phyloP scores from a whole-genome alignment of 1,140 invertebrate species.

The Conopomorpha cramerella region DNA sequence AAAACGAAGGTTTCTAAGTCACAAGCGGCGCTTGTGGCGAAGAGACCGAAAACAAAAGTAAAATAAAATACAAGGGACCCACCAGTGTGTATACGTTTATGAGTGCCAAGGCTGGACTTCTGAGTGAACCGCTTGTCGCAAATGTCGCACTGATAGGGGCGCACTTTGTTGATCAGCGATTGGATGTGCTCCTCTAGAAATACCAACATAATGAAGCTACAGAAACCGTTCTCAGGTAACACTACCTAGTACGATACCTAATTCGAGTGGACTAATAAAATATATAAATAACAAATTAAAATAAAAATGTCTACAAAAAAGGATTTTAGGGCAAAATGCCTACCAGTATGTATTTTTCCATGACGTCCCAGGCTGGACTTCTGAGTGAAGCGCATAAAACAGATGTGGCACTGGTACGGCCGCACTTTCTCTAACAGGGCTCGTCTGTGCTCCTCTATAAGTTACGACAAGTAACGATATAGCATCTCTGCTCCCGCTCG shows the following conservation, averaged over 20 bases:
- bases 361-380: constrained; percentile 62
- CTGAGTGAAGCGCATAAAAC: constrained; percentile 66
- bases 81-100: constrained; percentile 83
- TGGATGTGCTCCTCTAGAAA: constrained; percentile 64
- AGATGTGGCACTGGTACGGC: constrained; percentile 67
- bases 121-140: constrained; percentile 78
- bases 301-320: constrained; percentile 40
- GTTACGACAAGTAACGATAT: constrained; percentile 56
- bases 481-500: constrained; percentile 38
- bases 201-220: constrained; percentile 54
- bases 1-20: constrained; percentile 50
- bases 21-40: constrained; percentile 47
- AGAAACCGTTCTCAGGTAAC: constrained; percentile 25
- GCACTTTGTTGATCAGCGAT: constrained; percentile 65
- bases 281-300: constrained; percentile 22
- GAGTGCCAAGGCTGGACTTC: constrained; percentile 80
- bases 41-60: constrained; percentile 37
- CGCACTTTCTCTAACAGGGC: constrained; percentile 65
- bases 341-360: constrained; percentile 62
- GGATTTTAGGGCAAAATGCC: constrained; percentile 58
- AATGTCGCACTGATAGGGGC: constrained; percentile 78
- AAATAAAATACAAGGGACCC: constrained; percentile 53
- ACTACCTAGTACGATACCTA: constrained; percentile 30
- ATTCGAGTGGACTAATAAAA: constrained; percentile 40
- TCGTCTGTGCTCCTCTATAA: constrained; percentile 63